phyloP scores from a whole-genome alignment of 2,797 vertebrate genomes.

The Psittacula derbiana region DNA sequence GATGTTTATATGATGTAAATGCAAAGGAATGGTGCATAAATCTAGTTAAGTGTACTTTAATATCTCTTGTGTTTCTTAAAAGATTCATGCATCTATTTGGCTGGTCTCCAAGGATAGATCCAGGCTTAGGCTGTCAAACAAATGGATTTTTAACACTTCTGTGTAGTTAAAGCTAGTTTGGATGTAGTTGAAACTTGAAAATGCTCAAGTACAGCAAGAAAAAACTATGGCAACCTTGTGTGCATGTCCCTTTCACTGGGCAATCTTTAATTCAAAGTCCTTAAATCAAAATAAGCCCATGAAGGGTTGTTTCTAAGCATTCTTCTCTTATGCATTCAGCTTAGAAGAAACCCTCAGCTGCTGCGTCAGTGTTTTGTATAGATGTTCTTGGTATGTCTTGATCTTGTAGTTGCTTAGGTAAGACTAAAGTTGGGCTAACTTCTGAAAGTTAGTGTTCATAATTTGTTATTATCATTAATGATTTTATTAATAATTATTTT shows the following conservation, averaged over 20 bases:
- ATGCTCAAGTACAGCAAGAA: background rate
- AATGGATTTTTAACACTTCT: background rate
- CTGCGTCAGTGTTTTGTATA: background rate
- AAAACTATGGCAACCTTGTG: background rate
- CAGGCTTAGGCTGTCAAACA: slow-evolving; percentile 21
- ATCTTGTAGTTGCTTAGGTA: background rate
- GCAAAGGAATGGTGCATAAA: slow-evolving; percentile 15
- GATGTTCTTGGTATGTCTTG: background rate
- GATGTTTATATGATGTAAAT: slow-evolving; percentile 29
- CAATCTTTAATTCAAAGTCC: background rate
- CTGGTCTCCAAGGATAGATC: background rate
- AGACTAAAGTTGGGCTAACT: background rate
- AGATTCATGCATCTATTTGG: background rate
- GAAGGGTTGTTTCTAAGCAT: background rate
- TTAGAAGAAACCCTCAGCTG: background rate
- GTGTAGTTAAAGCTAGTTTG: background rate
- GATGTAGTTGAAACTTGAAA: background rate
- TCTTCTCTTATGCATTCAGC: background rate
- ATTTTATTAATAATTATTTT: background rate
- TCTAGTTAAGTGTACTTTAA: slow-evolving; percentile 14
- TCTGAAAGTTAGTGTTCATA: background rate
- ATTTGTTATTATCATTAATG: background rate
- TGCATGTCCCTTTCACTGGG: background rate
- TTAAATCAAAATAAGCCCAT: background rate
- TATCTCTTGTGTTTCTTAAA: background rate